These are phyloP conservation scores for Atractosteus spatula DNA, from an alignment of 2,113 vertebrate species.

Conservation along the genomic window DNA sequence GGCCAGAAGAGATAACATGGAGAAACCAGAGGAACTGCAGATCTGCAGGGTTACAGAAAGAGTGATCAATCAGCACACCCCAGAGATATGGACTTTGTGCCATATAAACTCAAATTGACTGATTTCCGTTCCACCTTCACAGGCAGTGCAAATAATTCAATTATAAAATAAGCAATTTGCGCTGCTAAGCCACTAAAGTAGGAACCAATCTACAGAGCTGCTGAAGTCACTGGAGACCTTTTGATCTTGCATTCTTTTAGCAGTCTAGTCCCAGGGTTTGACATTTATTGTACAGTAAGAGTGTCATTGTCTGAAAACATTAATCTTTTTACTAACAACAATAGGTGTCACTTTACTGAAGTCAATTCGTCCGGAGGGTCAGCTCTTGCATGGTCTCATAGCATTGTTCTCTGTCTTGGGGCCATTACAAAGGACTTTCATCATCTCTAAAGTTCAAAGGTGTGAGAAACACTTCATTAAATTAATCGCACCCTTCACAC, in stretches of 20 bases:
- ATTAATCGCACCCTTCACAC: too few relatives aligned
- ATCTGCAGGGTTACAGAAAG: too few relatives aligned
- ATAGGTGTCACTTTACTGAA: constrained; percentile 38
- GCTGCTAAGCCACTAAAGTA: not conserved
- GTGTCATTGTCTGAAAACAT: constrained; percentile 33
- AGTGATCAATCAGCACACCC: too few relatives aligned
- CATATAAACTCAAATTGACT: too few relatives aligned
- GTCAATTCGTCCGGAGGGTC: constrained; percentile 38
- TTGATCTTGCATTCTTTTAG: not conserved
- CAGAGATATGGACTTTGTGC: too few relatives aligned
- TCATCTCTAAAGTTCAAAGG: constrained; percentile 35
- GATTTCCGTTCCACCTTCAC: too few relatives aligned
- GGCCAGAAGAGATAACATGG: too few relatives aligned
- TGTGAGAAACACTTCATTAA: not conserved
- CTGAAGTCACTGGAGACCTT: not conserved
- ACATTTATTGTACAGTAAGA: not conserved
- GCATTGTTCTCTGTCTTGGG: constrained; percentile 22
- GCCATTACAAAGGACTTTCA: constrained; percentile 6
- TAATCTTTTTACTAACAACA: constrained; percentile 37
- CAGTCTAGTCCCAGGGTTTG: not conserved
- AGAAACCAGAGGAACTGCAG: too few relatives aligned
- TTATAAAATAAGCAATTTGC: too few relatives aligned
- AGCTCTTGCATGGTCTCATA: constrained; percentile 30
- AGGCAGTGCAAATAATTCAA: too few relatives aligned
- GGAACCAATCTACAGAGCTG: not conserved